Percentiles rank a stretch among this genome's conserved stretches.
phyloP scores from a whole-genome alignment of 2,888 invertebrate species.

The Melinopterus prodromus region DNA sequence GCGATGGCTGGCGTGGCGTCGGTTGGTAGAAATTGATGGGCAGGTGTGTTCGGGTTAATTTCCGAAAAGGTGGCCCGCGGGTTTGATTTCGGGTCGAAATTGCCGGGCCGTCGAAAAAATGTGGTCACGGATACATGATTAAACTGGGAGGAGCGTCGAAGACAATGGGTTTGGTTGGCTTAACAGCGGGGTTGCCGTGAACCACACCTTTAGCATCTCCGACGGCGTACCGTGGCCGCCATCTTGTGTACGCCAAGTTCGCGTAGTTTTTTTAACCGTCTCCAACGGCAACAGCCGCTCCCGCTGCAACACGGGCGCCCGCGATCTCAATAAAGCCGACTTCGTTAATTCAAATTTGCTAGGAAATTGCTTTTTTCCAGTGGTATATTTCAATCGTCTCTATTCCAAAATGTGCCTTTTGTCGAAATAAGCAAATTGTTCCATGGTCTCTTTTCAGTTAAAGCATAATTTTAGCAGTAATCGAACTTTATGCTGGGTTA shows the following conservation, averaged over 20 bases:
- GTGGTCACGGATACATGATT: conserved; percentile 42
- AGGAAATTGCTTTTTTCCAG: conserved; percentile 33
- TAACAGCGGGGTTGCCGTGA: conserved; percentile 48
- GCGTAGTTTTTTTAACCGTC: conserved; percentile 40
- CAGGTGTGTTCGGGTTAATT: conserved; percentile 21
- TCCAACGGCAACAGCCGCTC: conserved; percentile 26
- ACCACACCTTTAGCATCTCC: conserved; percentile 50
- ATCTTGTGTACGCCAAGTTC: conserved; percentile 47
- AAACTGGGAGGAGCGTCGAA: conserved; percentile 50
- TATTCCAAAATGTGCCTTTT: background rate
- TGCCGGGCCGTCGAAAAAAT: conserved; percentile 29
- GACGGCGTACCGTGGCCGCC: conserved; percentile 45
- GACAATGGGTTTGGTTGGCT: conserved; percentile 50
- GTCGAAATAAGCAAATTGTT: background rate
- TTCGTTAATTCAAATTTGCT: conserved; percentile 26
- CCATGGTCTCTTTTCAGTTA: background rate
- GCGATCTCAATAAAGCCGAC: conserved; percentile 11
- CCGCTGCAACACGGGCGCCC: background rate
- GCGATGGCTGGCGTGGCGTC: background rate
- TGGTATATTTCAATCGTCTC: background rate
- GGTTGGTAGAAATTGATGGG: conserved; percentile 1
- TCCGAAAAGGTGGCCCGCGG: conserved; percentile 22
- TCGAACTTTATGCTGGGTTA: background rate
- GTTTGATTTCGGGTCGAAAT: conserved; percentile 27
- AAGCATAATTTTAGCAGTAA: background rate